Conservation (phyloP, 2,888 invertebrate genomes). For the Drosophila gaucha region DNA sequence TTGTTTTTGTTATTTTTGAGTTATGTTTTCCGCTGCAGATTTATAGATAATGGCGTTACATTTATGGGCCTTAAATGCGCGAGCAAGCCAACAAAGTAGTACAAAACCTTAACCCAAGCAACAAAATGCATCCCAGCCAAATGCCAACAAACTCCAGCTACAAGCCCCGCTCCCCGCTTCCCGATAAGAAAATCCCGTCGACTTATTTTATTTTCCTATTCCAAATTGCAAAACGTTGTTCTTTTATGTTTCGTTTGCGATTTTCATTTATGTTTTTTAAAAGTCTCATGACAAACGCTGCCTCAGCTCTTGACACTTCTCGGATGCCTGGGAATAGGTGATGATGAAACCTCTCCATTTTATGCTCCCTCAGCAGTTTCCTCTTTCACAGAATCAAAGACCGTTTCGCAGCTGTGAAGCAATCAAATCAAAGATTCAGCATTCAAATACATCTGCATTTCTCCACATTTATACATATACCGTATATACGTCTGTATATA, state of each 20-base stretch:
- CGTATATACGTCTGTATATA: background rate
- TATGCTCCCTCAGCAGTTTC: conserved; percentile 61
- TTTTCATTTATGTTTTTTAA: conserved; percentile 24
- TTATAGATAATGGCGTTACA: conserved; percentile 74
- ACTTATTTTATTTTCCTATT: conserved; percentile 4
- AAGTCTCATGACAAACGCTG: conserved; percentile 63
- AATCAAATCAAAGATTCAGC: conserved; percentile 49
- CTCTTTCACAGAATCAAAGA: conserved; percentile 56
- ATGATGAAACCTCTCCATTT: conserved; percentile 65
- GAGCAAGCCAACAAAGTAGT: conserved; percentile 17
- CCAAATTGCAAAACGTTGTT: conserved; percentile 55
- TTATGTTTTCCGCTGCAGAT: conserved; percentile 82
- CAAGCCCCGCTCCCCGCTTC: background rate
- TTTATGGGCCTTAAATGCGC: conserved; percentile 69
- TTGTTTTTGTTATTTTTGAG: conserved; percentile 70
- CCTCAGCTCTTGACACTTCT: conserved; percentile 44
- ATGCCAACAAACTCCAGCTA: background rate
- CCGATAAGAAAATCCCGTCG: background rate
- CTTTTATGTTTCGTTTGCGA: conserved; percentile 25
- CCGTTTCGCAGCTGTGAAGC: conserved; percentile 49
- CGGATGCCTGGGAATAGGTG: conserved; percentile 63
- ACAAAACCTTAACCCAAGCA: background rate
- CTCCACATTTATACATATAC: background rate
- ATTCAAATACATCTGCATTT: conserved; percentile 10
- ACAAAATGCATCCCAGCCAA: conserved; percentile 15